Evolutionary conservation across 2,113 vertebrate species (phyloP).

Genomic region (Hoplias malabaricus): DNA sequence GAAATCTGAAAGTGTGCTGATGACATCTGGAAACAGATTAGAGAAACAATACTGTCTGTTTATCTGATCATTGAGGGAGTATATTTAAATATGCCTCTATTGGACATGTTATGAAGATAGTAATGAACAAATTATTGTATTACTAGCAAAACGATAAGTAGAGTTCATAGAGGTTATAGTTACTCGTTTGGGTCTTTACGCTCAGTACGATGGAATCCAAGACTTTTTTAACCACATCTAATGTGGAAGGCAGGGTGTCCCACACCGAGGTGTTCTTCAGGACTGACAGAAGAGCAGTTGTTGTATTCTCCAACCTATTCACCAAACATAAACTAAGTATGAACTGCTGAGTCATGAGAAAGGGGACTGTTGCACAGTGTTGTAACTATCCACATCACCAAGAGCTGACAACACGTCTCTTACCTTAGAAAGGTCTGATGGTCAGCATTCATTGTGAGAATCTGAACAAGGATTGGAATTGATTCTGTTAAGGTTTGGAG

Average conservation of each 20-base stretch:
- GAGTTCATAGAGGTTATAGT: not conserved
- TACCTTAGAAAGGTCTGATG: conserved; percentile 68
- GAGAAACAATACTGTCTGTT: not conserved
- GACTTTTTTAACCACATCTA: conserved; percentile 52
- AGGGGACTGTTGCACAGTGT: not conserved
- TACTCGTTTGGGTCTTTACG: conserved; percentile 62
- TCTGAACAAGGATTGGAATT: conserved; percentile 55
- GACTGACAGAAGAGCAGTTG: conserved; percentile 55
- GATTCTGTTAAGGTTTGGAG: conserved; percentile 47
- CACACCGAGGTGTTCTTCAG: conserved; percentile 51
- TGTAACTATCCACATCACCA: not conserved
- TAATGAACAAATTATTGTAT: not conserved
- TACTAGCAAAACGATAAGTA: not conserved
- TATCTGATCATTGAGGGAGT: not conserved
- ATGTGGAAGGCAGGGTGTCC: conserved; percentile 38
- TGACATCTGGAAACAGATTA: conserved; percentile 56
- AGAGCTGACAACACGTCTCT: not conserved
- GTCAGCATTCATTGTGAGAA: conserved; percentile 59
- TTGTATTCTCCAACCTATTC: conserved; percentile 59
- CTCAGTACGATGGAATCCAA: conserved; percentile 29
- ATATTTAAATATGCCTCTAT: not conserved
- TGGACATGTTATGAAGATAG: not conserved
- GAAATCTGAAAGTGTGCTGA: conserved; percentile 57
- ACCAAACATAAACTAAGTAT: conserved; percentile 14
- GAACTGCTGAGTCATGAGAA: not conserved